These are phyloP conservation scores for Turdus rufiventris DNA, from an alignment of 2,113 vertebrate genomes.

Conservation along the genomic window DNA sequence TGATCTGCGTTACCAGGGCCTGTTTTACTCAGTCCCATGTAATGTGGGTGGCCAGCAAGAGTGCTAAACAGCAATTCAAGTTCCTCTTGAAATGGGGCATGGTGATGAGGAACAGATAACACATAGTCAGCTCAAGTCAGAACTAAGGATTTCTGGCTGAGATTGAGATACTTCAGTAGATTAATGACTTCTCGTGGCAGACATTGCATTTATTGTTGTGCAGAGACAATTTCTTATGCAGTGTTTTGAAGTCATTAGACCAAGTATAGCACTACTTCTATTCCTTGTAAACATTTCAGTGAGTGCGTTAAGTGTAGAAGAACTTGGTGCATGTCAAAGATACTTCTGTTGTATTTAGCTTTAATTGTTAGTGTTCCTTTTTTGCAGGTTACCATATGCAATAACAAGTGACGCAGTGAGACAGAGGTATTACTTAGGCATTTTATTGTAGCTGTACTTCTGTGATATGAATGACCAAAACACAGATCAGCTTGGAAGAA, in stretches of 20 bases:
- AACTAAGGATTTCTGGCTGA: not conserved
- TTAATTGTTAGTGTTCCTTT: not conserved
- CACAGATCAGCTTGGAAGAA: not conserved
- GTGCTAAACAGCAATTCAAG: not conserved
- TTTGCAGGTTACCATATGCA: not conserved
- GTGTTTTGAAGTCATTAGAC: not conserved
- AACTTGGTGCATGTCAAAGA: not conserved
- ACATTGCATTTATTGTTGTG: not conserved
- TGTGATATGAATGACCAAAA: not conserved
- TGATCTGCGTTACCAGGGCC: not conserved
- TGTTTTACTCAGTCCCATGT: not conserved
- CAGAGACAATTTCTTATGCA: not conserved
- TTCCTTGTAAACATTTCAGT: not conserved
- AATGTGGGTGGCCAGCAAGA: slow-evolving; percentile 16
- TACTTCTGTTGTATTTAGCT: not conserved
- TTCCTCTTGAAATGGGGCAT: not conserved
- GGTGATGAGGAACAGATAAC: slow-evolving; percentile 7
- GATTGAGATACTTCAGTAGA: not conserved
- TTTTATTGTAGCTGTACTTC: not conserved
- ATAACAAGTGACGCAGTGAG: not conserved
- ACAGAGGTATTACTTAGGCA: not conserved
- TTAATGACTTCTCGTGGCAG: not conserved
- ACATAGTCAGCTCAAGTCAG: not conserved
- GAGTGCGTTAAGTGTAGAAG: not conserved
- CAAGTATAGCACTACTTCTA: not conserved